Conservation (phyloP, 2,888 invertebrate species). For the Podabrus alpinus region DNA sequence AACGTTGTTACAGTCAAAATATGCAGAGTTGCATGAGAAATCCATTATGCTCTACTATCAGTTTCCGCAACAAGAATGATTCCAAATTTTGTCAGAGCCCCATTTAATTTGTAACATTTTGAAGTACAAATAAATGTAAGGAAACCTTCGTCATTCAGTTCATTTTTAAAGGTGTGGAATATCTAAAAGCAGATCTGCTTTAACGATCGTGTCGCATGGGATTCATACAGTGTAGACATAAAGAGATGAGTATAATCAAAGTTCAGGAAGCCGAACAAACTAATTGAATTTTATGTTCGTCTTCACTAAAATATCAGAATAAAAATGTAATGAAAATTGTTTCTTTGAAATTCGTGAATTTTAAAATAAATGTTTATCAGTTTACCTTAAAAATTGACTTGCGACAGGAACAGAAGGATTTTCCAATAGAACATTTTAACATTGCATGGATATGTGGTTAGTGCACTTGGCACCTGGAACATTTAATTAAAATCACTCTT, state of each 20-base stretch:
- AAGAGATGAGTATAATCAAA: background rate
- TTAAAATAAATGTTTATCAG: background rate
- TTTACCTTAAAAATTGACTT: background rate
- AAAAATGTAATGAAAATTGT: background rate
- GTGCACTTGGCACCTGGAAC: background rate
- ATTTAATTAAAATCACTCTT: background rate
- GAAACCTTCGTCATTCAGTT: background rate
- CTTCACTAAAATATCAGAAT: background rate
- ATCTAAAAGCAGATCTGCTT: background rate
- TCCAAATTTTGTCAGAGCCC: no score
- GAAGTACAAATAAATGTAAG: no score
- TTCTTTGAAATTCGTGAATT: background rate
- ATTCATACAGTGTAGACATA: background rate
- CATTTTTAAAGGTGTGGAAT: background rate
- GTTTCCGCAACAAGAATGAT: no score
- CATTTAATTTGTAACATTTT: no score
- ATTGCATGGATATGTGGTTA: background rate
- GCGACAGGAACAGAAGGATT: background rate
- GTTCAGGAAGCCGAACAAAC: background rate
- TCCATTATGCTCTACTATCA: no score
- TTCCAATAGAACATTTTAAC: background rate
- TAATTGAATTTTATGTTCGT: constrained; percentile 4
- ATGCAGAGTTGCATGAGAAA: constrained; percentile 67
- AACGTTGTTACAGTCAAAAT: constrained; percentile 81
- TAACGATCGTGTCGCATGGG: background rate